These are phyloP conservation scores for Apolygus lucorum DNA, from an alignment of 1,140 invertebrate species.

Conservation along the genomic window DNA sequence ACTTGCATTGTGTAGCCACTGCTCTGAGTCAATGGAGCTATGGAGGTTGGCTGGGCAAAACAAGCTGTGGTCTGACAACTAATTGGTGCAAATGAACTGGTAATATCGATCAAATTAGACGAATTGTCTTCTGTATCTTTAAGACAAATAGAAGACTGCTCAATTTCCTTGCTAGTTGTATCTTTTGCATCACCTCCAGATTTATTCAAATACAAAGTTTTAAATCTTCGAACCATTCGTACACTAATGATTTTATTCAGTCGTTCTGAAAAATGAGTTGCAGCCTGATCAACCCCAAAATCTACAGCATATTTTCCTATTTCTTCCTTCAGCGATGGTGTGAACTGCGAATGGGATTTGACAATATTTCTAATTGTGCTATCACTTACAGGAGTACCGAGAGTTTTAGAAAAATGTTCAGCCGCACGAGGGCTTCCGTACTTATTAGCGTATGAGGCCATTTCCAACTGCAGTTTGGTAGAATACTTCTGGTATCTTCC, in stretches of 20 bases:
- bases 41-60: not conserved
- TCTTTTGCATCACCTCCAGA: slow-evolving; percentile 28
- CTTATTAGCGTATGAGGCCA: slow-evolving; percentile 37
- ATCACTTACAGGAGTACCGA: slow-evolving; percentile 37
- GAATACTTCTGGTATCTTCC: slow-evolving; percentile 40
- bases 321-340: slow-evolving; percentile 37
- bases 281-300: slow-evolving; percentile 37
- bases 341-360: slow-evolving; percentile 36
- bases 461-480: slow-evolving; percentile 38
- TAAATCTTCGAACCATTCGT: slow-evolving; percentile 38
- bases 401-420: slow-evolving; percentile 36
- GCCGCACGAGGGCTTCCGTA: slow-evolving; percentile 36
- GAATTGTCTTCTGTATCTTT: not conserved
- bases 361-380: slow-evolving; percentile 40
- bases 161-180: slow-evolving; percentile 7
- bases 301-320: slow-evolving; percentile 38
- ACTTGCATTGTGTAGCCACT: not conserved
- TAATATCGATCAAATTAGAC: not conserved
- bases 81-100: not conserved
- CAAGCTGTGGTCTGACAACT: not conserved
- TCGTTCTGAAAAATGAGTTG: slow-evolving; percentile 35
- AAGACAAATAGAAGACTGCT: no score
- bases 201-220: slow-evolving; percentile 34
- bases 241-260: slow-evolving; percentile 35
- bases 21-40: not conserved